Evolutionary conservation across 1,140 invertebrate genomes (phyloP).

Genomic region (Drosophila rufa): DNA sequence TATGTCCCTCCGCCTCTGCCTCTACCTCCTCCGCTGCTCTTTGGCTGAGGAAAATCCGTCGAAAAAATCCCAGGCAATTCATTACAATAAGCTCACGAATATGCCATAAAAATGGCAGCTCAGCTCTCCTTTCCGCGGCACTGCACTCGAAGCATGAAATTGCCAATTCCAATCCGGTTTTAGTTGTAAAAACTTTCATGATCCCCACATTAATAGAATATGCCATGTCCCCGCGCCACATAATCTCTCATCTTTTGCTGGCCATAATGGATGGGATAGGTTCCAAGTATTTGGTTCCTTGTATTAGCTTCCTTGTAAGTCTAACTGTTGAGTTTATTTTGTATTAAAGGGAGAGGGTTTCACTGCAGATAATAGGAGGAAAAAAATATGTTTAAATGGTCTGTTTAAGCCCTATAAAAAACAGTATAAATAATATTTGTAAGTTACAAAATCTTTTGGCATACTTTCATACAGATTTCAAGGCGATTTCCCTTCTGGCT

Average conservation of each 20-base stretch:
- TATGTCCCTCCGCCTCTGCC: not conserved
- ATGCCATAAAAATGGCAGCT: conserved; percentile 78
- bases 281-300: not conserved
- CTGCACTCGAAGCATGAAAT: conserved; percentile 76
- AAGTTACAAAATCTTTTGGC: not conserved
- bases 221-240: conserved; percentile 35
- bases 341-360: not conserved
- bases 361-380: not conserved
- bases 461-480: not conserved
- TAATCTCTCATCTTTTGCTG: conserved; percentile 40
- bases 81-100: conserved; percentile 85
- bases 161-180: conserved; percentile 77
- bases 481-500: not conserved
- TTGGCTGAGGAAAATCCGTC: not conserved
- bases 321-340: conserved; percentile 6
- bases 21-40: not conserved
- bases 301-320: not conserved
- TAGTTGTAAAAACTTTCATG: conserved; percentile 72
- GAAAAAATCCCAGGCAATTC: conserved; percentile 73
- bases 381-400: too few species aligned
- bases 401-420: too few species aligned
- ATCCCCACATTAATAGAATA: conserved; percentile 53
- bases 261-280: conserved; percentile 15
- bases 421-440: not conserved
- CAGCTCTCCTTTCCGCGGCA: conserved; percentile 5